Conservation (phyloP, 2,113 vertebrate species). For the Dryoscopus gambensis region DNA sequence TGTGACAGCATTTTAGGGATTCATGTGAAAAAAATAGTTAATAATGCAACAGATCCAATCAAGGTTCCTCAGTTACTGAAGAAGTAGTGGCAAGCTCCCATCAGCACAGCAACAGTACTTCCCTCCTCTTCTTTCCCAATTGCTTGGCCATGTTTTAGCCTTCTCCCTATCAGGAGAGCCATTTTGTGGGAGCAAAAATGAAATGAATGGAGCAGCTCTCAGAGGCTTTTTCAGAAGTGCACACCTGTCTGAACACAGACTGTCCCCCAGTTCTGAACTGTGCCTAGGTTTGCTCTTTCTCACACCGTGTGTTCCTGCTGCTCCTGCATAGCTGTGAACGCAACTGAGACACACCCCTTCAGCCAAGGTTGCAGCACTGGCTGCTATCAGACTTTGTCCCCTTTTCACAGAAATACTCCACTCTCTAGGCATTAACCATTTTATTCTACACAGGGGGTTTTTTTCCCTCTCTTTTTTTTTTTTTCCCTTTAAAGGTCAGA, state of each 20-base stretch:
- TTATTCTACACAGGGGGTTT: neutral
- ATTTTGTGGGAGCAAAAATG: neutral
- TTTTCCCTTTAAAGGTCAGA: neutral
- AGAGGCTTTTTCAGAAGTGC: neutral
- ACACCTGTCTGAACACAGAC: neutral
- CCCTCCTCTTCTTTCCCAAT: neutral
- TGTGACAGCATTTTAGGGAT: neutral
- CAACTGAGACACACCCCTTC: neutral
- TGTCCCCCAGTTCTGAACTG: neutral
- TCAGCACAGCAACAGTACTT: neutral
- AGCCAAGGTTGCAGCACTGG: neutral
- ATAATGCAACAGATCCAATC: neutral
- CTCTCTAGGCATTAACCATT: neutral
- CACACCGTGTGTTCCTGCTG: accelerated
- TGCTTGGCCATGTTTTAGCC: neutral
- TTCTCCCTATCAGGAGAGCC: neutral
- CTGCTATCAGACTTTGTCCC: neutral
- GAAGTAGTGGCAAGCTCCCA: neutral
- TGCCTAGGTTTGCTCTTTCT: neutral
- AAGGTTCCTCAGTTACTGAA: neutral
- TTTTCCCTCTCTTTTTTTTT: too few relatives aligned
- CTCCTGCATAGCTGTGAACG: accelerated
- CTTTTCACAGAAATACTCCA: neutral
- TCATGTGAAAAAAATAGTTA: neutral
- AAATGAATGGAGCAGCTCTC: neutral